Evolutionary conservation across 2,888 invertebrate species (phyloP), one percentile per base, ranked within the genome.

Genomic region (Standfussiana lucernea): DNA sequence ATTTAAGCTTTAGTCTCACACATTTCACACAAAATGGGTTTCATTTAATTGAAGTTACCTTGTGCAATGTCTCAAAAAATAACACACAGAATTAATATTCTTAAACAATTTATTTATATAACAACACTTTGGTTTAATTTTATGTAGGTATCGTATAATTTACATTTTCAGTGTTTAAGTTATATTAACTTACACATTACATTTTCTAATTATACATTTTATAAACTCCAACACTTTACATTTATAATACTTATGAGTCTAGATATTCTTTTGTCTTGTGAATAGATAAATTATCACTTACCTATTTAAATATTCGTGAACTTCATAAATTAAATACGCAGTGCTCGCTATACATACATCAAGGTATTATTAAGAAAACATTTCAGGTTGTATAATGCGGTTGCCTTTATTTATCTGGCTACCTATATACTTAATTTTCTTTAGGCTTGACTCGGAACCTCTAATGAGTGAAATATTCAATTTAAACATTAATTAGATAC

Each of bases 121-220:
- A 93, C 93, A 94, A 93, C 94, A 94, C 96, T 96, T 96, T 96
- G 96, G 96, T 95, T 95, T 94, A 93, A 92, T 93, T 93, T 92
- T 92, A 93, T 90, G 92, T 92, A 93, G 90, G 92, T 89, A 88
- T 82, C 79, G 69, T 84, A 88, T 93, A 93, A 94, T 94, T 93
- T 93, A 95, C 90, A 93, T 89, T 82, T 89, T 89, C 89, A 89
- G 80, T 83, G 75, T 84, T 77, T 84, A 85, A 67, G 74, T 79
- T 79, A 74, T 77, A 76, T 70, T 80, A 72, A 76, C 69, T 76
- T 81, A 77, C 18, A 42, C 42, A 75, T 69, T 74, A 86, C 47
- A 37, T 73, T 75, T 77, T 37, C 47, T 59, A 82, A 88, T 18
- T 42, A 66, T 80, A 80, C 47, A 67, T 80, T 75, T 75, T 28